Conservation (phyloP, 2,888 invertebrate genomes). For the Drosophila mimica region DNA sequence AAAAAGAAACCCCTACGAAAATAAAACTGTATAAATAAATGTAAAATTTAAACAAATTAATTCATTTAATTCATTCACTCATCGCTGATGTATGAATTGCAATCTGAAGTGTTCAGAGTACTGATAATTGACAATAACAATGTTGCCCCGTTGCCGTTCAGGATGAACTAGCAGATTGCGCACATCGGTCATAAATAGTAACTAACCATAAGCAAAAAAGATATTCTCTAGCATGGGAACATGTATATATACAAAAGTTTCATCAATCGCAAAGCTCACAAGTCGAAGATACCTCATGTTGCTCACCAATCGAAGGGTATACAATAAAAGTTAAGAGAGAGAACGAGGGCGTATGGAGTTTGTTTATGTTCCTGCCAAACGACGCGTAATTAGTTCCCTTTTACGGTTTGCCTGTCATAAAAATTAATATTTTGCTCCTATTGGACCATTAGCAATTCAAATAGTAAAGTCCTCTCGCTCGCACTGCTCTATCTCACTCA, state of each 20-base stretch:
- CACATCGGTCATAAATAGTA: not conserved
- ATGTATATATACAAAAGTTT: not conserved
- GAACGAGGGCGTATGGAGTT: not conserved
- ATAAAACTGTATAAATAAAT: not conserved
- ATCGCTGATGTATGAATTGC: not conserved
- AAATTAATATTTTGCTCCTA: slow-evolving; percentile 64
- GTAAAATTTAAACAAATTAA: slow-evolving; percentile 34
- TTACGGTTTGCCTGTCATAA: slow-evolving; percentile 64
- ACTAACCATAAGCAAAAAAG: not conserved
- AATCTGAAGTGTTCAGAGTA: slow-evolving; percentile 4
- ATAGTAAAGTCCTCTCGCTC: not conserved
- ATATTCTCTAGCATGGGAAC: not conserved
- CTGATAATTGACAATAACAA: not conserved
- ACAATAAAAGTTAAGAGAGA: not conserved
- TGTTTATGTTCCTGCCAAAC: slow-evolving; percentile 53
- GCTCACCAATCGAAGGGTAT: not conserved
- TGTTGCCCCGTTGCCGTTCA: not conserved
- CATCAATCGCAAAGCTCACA: not conserved
- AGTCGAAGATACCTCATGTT: not conserved
- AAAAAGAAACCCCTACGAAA: not conserved
- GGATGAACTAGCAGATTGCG: not conserved
- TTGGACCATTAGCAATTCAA: slow-evolving; percentile 41
- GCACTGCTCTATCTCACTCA: not conserved
- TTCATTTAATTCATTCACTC: slow-evolving; percentile 29
- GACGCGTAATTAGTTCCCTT: slow-evolving; percentile 62